Conservation (phyloP, 2,797 vertebrate species). For the Scyliorhinus canicula region DNA sequence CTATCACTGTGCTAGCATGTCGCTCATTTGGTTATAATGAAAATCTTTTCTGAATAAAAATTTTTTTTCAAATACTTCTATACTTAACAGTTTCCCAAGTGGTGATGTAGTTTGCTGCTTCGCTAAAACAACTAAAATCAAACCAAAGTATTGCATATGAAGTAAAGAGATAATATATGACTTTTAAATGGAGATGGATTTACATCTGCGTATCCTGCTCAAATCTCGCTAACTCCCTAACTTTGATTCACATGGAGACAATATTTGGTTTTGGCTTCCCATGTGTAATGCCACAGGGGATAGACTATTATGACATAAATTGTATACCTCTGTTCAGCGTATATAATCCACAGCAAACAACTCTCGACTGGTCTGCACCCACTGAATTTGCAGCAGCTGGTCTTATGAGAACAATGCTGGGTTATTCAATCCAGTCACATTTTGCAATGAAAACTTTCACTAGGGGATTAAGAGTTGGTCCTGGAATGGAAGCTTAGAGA, state of each 20-base stretch:
- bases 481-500: background rate
- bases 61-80: no score
- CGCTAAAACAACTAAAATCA: background rate
- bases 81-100: background rate
- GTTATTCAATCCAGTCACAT: background rate
- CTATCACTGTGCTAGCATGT: no score
- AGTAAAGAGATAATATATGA: background rate
- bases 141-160: background rate
- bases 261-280: constrained; percentile 11
- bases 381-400: background rate
- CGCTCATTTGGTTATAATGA: no score
- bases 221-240: background rate
- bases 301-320: constrained; percentile 13
- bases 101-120: background rate
- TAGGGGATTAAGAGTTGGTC: background rate
- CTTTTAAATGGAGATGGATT: background rate
- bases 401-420: background rate
- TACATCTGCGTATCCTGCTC: background rate
- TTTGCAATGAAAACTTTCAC: background rate
- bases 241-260: background rate
- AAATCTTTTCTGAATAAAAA: no score
- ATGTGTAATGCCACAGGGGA: constrained; percentile 17
- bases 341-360: background rate
- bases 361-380: background rate
- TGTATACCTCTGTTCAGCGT: background rate